Conservation (phyloP, 2,113 vertebrate genomes). For the Microcebus tavaratra region DNA sequence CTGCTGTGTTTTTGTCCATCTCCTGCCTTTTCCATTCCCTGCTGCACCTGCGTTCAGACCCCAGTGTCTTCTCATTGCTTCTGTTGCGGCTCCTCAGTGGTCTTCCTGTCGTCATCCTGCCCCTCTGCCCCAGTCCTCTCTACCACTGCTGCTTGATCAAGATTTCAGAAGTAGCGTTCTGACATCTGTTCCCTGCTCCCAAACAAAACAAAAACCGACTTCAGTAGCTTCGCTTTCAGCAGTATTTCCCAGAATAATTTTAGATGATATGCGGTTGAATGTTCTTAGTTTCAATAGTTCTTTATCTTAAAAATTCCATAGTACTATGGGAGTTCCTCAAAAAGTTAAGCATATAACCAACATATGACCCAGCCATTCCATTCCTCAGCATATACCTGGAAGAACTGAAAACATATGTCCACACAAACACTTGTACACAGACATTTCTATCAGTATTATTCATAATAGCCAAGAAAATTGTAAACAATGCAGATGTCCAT, state of each 20-base stretch:
- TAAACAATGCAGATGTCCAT: background rate
- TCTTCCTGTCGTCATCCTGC: background rate
- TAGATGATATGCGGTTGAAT: background rate
- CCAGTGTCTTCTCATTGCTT: background rate
- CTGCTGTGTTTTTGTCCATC: background rate
- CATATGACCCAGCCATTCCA: too few species aligned
- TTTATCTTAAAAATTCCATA: background rate
- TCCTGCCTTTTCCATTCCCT: background rate
- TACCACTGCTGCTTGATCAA: background rate
- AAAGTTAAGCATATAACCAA: background rate
- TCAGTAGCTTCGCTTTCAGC: background rate
- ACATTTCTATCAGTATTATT: background rate
- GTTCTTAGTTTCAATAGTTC: constrained; percentile 11
- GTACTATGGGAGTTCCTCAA: background rate
- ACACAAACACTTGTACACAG: background rate
- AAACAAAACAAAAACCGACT: background rate
- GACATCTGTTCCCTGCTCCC: background rate
- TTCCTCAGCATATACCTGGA: background rate
- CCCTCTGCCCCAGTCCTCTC: background rate
- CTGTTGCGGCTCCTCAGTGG: background rate
- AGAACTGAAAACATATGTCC: background rate
- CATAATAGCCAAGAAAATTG: background rate
- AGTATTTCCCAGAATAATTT: constrained; percentile 25
- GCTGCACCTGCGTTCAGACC: background rate
- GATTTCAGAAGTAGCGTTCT: background rate